Evolutionary conservation across 2,888 invertebrate species (phyloP).

Genomic region (Sphaerophoria taeniata): DNA sequence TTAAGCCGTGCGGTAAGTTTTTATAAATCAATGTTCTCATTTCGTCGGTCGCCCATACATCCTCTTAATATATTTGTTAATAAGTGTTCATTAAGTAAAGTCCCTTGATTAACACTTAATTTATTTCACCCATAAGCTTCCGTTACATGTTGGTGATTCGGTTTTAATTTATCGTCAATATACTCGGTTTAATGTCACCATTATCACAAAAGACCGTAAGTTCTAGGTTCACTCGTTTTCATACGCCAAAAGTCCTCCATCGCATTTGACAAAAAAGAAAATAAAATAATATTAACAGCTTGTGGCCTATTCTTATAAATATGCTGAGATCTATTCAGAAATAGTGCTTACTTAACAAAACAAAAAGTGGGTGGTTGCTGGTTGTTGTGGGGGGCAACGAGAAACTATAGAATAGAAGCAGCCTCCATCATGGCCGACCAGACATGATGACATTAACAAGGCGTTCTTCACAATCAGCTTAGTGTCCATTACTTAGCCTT

Average conservation of each 20-base stretch:
- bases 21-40: slow-evolving; percentile 25
- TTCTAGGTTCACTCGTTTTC: background rate
- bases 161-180: slow-evolving; percentile 49
- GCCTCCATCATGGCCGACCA: slow-evolving; percentile 37
- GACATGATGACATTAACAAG: slow-evolving; percentile 55
- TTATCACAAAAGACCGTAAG: slow-evolving; percentile 19
- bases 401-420: background rate
- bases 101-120: slow-evolving; percentile 49
- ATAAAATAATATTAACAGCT: slow-evolving; percentile 18
- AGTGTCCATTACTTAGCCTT: slow-evolving; percentile 49
- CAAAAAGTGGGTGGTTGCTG: background rate
- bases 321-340: slow-evolving; percentile 22
- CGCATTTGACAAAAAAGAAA: background rate
- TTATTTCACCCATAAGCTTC: slow-evolving; percentile 39
- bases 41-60: slow-evolving; percentile 17
- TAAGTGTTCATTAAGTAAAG: slow-evolving; percentile 41
- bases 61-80: slow-evolving; percentile 33
- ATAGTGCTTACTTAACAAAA: background rate
- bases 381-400: background rate
- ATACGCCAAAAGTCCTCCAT: too few species aligned
- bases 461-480: slow-evolving; percentile 46
- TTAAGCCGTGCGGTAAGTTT: slow-evolving; percentile 15
- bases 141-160: slow-evolving; percentile 40
- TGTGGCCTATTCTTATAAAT: slow-evolving; percentile 4
- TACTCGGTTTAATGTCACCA: slow-evolving; percentile 46